Base-by-base conservation (phyloP, 2,888 invertebrate genomes). In the Teleiodes luculella region DNA sequence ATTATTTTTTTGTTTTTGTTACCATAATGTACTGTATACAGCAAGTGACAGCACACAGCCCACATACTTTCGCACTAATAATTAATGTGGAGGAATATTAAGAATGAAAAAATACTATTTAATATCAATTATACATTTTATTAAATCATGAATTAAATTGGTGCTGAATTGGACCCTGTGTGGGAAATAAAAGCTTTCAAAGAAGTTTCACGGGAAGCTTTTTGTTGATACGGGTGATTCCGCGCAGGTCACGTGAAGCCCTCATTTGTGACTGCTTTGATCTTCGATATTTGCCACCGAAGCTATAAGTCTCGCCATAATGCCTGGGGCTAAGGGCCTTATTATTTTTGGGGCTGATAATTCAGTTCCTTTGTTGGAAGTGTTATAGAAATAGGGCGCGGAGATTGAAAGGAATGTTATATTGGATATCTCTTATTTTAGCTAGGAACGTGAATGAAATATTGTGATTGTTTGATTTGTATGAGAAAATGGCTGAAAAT, bases 101-200 rank as follows among this genome's bases (percentile, higher is more conserved):
- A n/a, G n/a, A n/a, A n/a, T n/a, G n/a, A n/a, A n/a, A n/a, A n/a
- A n/a, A n/a, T n/a, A n/a, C n/a, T 4, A 24, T 24, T 24, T 24
- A 24, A 6, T 24, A 24, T 24, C 6, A 4, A 24, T 36, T 14
- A 7, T 5, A 13, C 3, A 14, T 14, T 36, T 14, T 14, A 13
- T 7, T 11, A 37, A 37, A 18, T 5, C 8, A 5, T 16, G 16
- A 6, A 41, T 41, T 41, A 11, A 18, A 41, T 18, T 41, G 1
- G 3, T 11, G 2, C 20, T 41, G 20, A 28, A 28, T 49, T 2
- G 14, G 18, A 2, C 36, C n/a, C 49, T 49, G 49, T 11, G 1
- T 37, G 8, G 52, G 57, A 64, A 74, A 68, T 67, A 65, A 74
- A 70, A 64, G 60, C 66, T 72, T 73, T 69, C 63, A 64, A 61